Evolutionary conservation across 2,797 vertebrate species (phyloP), one percentile per base, ranked within the genome.

Genomic region (Alcedo atthis): DNA sequence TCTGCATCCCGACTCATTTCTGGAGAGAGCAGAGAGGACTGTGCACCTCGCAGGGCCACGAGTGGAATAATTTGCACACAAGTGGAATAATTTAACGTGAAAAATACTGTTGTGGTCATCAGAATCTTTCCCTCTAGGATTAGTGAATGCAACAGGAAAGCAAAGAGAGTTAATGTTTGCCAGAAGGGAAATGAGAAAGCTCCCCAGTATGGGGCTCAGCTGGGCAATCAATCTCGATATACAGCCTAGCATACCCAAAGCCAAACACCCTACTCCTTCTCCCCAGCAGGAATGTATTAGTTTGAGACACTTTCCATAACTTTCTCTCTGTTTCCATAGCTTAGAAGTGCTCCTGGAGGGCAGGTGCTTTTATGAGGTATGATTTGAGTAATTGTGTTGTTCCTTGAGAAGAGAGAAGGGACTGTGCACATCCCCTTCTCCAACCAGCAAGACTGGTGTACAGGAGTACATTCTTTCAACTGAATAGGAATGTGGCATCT

Each of bases 51-150:
- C 48, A 80, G 75, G 25, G 66, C 30, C 49, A 86, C 42, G 46
- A 33, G 62, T 46, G 62, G 42, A 64, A 45, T 64, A 61, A 54
- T 58, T 83, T 88, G 37, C 3, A 19, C 15, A 67, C 6, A 20
- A 69, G 28, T 6, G 1, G 75, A 91, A 89, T 87, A 89, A 85
- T 35, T 92, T 71, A 91, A 32, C 58, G 43, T 48, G 51, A 93
- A 92, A 93, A 90, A 69, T 64, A 54, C 5, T 64, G 25, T 58
- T 45, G 26, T 49, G 68, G 42, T 80, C 62, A 85, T 90, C 58
- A 75, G 82, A 85, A 67, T 71, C 68, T 81, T 87, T 90, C 83
- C 71, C 81, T 80, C 21, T 54, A 85, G 75, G 45, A 75, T 74
- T 71, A 88, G 71, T 21, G 24, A 90, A 24, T 42, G 12, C 35